These are phyloP conservation scores for Puntigrus tetrazona DNA, from an alignment of 2,113 vertebrate species.

Conservation along the genomic window DNA sequence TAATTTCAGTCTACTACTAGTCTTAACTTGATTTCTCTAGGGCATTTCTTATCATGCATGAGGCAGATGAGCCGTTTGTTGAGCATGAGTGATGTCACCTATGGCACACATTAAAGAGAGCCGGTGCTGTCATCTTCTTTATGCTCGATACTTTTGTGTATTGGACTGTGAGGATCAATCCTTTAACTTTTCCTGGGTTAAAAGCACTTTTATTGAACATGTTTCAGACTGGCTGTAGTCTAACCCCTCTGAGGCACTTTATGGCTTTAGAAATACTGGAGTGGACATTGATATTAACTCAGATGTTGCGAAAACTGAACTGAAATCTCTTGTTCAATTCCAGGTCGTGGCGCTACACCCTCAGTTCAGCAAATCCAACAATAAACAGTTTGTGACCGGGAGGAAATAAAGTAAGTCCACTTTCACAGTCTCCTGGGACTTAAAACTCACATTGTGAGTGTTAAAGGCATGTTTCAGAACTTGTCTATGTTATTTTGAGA, in stretches of 20 bases:
- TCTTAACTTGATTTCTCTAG: conserved; percentile 53
- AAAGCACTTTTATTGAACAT: conserved; percentile 17
- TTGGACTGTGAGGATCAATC: conserved; percentile 1
- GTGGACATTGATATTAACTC: conserved; percentile 25
- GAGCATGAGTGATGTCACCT: conserved; percentile 35
- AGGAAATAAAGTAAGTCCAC: conserved; percentile 88
- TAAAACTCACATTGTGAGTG: neutral
- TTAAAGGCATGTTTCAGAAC: neutral
- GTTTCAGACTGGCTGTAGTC: conserved; percentile 26
- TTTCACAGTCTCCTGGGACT: neutral
- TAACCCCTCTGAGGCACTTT: conserved; percentile 18
- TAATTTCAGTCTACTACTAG: conserved; percentile 27
- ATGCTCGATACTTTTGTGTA: conserved; percentile 16
- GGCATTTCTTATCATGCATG: conserved; percentile 43
- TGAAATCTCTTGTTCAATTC: conserved; percentile 32
- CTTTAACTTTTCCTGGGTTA: conserved; percentile 27
- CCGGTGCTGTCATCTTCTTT: conserved; percentile 16
- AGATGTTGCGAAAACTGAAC: neutral
- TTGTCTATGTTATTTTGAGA: neutral
- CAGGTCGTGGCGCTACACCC: conserved; percentile 90
- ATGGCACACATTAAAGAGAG: conserved; percentile 31
- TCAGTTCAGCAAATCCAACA: conserved; percentile 89
- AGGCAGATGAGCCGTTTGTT: conserved; percentile 22
- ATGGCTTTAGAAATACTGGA: conserved; percentile 5
- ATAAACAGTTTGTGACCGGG: conserved; percentile 98